These are phyloP conservation scores for Ramphastos sulfuratus DNA, from an alignment of 2,113 vertebrate species.

Conservation along the genomic window DNA sequence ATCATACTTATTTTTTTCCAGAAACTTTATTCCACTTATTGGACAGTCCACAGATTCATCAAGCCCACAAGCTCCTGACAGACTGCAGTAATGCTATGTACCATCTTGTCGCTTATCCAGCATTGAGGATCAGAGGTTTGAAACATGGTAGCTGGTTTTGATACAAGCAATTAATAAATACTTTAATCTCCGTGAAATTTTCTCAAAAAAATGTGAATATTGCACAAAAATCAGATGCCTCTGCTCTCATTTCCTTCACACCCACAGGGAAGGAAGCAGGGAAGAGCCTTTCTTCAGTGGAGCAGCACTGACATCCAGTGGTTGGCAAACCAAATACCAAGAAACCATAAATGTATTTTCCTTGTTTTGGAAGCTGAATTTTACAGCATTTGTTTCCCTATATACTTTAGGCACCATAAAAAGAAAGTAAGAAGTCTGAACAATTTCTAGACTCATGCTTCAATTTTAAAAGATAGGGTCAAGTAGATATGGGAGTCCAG, in stretches of 20 bases:
- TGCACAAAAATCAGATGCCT: background rate
- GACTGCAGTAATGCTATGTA: background rate
- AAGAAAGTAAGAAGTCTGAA: background rate
- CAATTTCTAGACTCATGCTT: background rate
- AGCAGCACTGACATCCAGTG: constrained; percentile 67
- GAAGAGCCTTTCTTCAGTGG: background rate
- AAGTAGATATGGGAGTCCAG: background rate
- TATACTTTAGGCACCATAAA: background rate
- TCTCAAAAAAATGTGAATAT: background rate
- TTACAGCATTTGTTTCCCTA: background rate
- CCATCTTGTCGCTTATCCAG: background rate
- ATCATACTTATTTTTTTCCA: background rate
- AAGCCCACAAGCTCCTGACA: background rate
- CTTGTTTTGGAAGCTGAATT: background rate
- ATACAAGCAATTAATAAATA: background rate
- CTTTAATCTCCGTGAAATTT: background rate
- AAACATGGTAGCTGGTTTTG: background rate
- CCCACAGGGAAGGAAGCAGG: background rate
- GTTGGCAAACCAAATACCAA: constrained; percentile 11
- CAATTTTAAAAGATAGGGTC: background rate
- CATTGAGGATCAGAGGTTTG: background rate
- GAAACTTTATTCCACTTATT: background rate
- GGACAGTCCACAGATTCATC: background rate
- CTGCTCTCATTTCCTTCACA: background rate
- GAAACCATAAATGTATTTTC: background rate